Conservation (phyloP, 1,140 invertebrate species). For the Trichoplusia ni region DNA sequence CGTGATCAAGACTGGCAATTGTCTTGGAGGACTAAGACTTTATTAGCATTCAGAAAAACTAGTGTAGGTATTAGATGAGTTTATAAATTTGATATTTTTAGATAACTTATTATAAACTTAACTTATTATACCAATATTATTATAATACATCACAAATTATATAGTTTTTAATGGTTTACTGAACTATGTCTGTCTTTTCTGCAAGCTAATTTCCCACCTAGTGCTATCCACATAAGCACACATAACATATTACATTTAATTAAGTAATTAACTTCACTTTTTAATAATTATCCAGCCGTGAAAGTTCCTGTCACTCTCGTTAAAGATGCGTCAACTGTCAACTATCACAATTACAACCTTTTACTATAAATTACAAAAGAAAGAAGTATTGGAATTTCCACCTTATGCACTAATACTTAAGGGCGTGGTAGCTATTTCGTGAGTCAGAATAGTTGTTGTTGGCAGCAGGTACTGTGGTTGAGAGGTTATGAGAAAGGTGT, state of each 20-base stretch:
- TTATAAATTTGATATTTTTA: no score
- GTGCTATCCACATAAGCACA: no score
- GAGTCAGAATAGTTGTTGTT: conserved; percentile 6
- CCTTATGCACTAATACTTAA: background rate
- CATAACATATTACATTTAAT: background rate
- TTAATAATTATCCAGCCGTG: conserved; percentile 16
- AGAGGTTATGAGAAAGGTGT: conserved; percentile 68
- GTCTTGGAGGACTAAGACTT: no score
- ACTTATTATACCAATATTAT: no score
- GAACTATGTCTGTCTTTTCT: no score
- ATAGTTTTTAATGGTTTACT: no score
- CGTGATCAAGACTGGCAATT: no score
- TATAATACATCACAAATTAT: no score
- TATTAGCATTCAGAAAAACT: no score
- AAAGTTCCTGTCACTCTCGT: conserved; percentile 5
- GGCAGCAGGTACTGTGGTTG: conserved; percentile 38
- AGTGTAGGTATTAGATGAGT: no score
- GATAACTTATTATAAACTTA: no score
- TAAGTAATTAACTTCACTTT: conserved; percentile 6
- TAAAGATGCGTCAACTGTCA: conserved; percentile 18
- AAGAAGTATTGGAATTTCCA: background rate
- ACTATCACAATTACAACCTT: conserved; percentile 7
- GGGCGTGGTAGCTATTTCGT: background rate
- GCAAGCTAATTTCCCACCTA: no score
- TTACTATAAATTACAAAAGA: background rate